phyloP scores from a whole-genome alignment of 2,797 vertebrate species.

The Muraenolepis orangiensis region DNA sequence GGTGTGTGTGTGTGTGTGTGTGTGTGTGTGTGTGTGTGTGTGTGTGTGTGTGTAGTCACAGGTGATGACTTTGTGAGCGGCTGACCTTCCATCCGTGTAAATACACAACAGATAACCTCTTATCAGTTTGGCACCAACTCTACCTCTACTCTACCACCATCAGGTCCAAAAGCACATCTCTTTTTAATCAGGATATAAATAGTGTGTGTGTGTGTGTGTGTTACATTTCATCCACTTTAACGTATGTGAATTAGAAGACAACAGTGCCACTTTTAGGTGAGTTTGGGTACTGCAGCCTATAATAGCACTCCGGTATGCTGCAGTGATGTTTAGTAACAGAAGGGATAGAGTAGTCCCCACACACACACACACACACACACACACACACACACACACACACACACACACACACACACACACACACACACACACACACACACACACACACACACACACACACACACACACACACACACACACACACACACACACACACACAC shows the following conservation, averaged over 20 bases:
- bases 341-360: conserved; percentile 8
- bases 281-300: conserved; percentile 34
- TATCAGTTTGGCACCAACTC: conserved; percentile 59
- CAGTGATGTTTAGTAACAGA: not conserved
- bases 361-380: not conserved
- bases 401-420: not conserved
- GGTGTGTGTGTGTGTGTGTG: not conserved
- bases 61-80: conserved; percentile 54
- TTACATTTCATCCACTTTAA: conserved; percentile 56
- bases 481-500: conserved; percentile 34
- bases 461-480: not conserved
- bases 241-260: conserved; percentile 51
- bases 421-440: not conserved
- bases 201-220: conserved; percentile 22
- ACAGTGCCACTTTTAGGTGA: conserved; percentile 71
- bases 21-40: not conserved
- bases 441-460: not conserved
- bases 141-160: conserved; percentile 29
- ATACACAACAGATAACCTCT: conserved; percentile 66
- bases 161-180: conserved; percentile 45
- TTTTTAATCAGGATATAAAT: conserved; percentile 60
- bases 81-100: conserved; percentile 63
- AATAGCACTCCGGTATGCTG: not conserved
- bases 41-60: conserved; percentile 8
- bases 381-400: conserved; percentile 4